Conservation (phyloP, 2,113 vertebrate species). For the Tringa solitaria region DNA sequence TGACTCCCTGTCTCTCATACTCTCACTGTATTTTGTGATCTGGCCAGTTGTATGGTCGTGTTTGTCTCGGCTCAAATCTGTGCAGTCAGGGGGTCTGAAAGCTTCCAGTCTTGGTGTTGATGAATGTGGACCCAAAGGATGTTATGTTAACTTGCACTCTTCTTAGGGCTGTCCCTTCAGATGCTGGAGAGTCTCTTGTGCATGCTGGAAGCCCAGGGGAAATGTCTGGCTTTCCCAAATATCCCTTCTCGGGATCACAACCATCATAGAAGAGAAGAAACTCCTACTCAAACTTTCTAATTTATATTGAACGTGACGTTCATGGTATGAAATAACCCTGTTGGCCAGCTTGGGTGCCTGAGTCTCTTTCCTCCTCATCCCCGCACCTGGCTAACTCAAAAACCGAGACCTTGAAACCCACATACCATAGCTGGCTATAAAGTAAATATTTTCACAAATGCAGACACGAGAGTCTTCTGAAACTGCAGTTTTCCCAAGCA, state of each 20-base stretch:
- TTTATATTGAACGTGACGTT: neutral
- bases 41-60: neutral
- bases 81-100: neutral
- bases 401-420: neutral
- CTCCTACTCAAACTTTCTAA: neutral
- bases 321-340: neutral
- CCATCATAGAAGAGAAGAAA: neutral
- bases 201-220: neutral
- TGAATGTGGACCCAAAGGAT: neutral
- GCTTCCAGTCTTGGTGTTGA: neutral
- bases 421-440: neutral
- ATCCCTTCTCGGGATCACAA: neutral
- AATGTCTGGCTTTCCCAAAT: neutral
- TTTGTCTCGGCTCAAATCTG: neutral
- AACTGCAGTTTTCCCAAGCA: neutral
- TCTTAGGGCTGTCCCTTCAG: neutral
- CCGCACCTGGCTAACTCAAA: neutral
- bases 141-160: neutral
- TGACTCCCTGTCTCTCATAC: rapidly evolving
- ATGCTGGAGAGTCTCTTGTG: neutral
- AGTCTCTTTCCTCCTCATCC: neutral
- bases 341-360: neutral
- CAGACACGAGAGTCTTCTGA: neutral
- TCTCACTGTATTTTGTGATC: neutral
- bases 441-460: neutral